A percentile compares a stretch with the other conserved stretches of the same genome.
Evolutionary conservation across 2,113 vertebrate species (phyloP).

Genomic region (Carassius carassius): DNA sequence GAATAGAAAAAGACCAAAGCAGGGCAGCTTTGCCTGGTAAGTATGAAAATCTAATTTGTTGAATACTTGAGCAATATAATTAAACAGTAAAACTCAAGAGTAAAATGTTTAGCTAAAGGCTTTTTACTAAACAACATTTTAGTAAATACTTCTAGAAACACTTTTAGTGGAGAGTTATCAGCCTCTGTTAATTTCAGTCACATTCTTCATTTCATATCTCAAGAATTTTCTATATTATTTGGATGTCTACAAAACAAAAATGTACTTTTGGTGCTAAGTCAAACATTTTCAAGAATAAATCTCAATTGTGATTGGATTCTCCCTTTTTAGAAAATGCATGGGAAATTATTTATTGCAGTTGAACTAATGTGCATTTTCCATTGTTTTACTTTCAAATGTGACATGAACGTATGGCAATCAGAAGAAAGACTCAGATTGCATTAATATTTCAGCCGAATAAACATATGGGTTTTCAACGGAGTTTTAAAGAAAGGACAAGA

Average conservation of each 20-base stretch:
- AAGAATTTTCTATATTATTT: neutral
- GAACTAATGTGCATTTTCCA: neutral
- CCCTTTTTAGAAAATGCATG: neutral
- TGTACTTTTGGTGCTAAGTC: neutral
- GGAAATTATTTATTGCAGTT: neutral
- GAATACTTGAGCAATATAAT: neutral
- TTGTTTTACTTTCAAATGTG: neutral
- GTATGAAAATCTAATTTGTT: neutral
- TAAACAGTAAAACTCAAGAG: neutral
- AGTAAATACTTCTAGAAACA: no score
- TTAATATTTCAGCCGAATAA: neutral
- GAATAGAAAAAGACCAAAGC: no score
- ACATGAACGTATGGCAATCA: neutral
- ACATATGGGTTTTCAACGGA: neutral
- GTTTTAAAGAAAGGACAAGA: neutral
- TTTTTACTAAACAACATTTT: neutral
- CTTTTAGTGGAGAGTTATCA: neutral
- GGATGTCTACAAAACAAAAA: neutral
- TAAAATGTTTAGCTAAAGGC: neutral
- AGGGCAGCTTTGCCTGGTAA: neutral
- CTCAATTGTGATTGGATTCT: neutral
- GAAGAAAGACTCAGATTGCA: neutral
- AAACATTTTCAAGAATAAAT: neutral
- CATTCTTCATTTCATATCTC: neutral
- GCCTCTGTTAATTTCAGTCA: neutral